phyloP scores from a whole-genome alignment of 23 tunicate genomes.

The Halocynthia roretzi region DNA sequence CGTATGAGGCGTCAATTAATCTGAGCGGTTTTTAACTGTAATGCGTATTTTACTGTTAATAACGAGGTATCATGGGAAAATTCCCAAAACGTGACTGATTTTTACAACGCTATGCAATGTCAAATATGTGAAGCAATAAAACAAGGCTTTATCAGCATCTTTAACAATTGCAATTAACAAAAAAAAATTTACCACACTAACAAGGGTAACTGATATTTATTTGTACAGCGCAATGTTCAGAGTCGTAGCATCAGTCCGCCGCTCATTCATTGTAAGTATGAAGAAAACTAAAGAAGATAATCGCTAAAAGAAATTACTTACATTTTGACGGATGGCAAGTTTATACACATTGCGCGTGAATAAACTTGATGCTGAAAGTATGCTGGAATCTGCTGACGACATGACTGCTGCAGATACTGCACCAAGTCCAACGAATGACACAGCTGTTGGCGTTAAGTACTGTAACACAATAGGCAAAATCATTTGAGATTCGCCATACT shows the following conservation, averaged over 20 bases:
- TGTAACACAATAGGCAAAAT: conserved; percentile 67
- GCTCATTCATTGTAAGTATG: not conserved
- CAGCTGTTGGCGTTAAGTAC: conserved; percentile 56
- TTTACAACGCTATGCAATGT: too few species aligned
- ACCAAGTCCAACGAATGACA: conserved; percentile 69
- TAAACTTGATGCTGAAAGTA: conserved; percentile 61
- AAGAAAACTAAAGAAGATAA: too few species aligned
- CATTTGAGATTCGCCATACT: conserved; percentile 27
- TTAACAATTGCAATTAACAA: not conserved
- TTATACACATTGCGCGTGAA: conserved; percentile 60
- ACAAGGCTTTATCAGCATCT: not conserved
- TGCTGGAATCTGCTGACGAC: conserved; percentile 81
- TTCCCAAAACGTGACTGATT: too few species aligned
- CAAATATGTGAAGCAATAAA: too few species aligned
- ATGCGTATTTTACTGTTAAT: too few species aligned
- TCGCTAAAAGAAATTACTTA: not conserved
- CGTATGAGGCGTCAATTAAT: too few species aligned
- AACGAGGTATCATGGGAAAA: too few species aligned
- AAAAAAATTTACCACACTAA: not conserved
- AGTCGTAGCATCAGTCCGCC: not conserved
- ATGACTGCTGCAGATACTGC: conserved; percentile 90
- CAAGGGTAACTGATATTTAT: not conserved
- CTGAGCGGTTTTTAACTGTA: too few species aligned
- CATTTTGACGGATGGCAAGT: conserved; percentile 20
- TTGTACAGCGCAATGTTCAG: too few species aligned